phyloP scores from a whole-genome alignment of 2,113 vertebrate genomes.

The Cephalopterus ornatus region DNA sequence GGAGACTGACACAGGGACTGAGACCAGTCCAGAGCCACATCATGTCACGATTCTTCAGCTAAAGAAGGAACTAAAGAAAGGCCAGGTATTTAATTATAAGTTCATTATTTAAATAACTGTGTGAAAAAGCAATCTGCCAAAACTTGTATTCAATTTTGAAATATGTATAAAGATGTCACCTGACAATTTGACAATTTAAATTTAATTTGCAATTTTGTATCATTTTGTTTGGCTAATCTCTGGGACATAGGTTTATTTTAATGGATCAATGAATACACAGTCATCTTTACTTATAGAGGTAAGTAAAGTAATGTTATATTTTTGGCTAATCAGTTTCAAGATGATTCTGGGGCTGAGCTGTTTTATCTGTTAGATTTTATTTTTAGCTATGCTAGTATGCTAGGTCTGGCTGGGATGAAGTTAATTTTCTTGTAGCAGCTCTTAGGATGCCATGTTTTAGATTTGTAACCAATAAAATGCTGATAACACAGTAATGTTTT shows the following conservation, averaged over 20 bases:
- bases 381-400: neutral
- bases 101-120: neutral
- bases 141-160: neutral
- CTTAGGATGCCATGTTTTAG: neutral
- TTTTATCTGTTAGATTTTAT: neutral
- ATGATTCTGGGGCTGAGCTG: neutral
- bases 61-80: conserved; percentile 81
- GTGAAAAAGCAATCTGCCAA: neutral
- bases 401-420: neutral
- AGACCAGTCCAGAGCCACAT: conserved; percentile 46
- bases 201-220: neutral
- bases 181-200: neutral
- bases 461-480: neutral
- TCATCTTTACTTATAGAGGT: neutral
- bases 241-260: neutral
- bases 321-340: neutral
- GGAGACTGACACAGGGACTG: neutral
- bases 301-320: neutral
- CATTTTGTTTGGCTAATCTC: neutral
- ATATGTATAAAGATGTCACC: neutral
- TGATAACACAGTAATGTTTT: neutral
- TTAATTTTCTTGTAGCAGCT: neutral
- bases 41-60: conserved; percentile 76
- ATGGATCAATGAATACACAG: neutral
- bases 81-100: conserved; percentile 78